Evolutionary conservation across 2,888 invertebrate species (phyloP).

Genomic region (Pterostichus madidus): DNA sequence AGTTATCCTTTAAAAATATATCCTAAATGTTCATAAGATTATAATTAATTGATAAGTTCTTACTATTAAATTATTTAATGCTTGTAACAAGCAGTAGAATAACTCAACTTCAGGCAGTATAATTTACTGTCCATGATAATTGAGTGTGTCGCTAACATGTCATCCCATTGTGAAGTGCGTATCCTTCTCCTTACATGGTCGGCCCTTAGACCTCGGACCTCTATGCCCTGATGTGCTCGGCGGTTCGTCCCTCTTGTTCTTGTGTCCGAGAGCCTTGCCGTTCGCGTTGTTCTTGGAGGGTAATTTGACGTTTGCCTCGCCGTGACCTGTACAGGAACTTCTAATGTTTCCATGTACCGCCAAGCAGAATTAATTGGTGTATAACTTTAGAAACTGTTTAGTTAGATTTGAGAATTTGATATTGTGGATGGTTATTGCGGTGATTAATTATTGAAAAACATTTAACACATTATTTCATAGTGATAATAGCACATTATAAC

Average conservation of each 20-base stretch:
- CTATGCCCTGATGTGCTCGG: background rate
- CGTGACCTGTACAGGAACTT: conserved; percentile 25
- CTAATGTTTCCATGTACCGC: conserved; percentile 1
- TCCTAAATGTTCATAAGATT: too few relatives aligned
- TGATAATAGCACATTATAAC: too few relatives aligned
- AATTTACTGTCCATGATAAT: conserved; percentile 37
- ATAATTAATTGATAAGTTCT: too few relatives aligned
- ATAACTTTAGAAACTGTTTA: background rate
- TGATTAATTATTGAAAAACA: too few relatives aligned
- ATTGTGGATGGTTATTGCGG: background rate
- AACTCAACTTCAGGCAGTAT: background rate
- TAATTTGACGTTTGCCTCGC: conserved; percentile 34
- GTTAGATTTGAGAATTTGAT: background rate
- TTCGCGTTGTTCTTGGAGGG: conserved; percentile 1
- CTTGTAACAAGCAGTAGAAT: too few relatives aligned
- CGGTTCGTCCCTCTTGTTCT: conserved; percentile 13
- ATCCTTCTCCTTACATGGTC: conserved; percentile 14
- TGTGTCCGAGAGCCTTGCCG: conserved; percentile 1
- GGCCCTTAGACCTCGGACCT: background rate
- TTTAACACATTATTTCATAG: too few relatives aligned
- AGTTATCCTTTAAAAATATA: too few relatives aligned
- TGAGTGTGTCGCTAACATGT: conserved; percentile 24
- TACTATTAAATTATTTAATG: too few relatives aligned
- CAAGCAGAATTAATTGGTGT: conserved; percentile 3
- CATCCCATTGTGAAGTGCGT: conserved; percentile 37